Percentiles rank a stretch among this genome's conserved stretches.
These are phyloP conservation scores for Glandiceps talaboti DNA, from an alignment of 53 echinoderm and acorn worm genomes.

Conservation along the genomic window DNA sequence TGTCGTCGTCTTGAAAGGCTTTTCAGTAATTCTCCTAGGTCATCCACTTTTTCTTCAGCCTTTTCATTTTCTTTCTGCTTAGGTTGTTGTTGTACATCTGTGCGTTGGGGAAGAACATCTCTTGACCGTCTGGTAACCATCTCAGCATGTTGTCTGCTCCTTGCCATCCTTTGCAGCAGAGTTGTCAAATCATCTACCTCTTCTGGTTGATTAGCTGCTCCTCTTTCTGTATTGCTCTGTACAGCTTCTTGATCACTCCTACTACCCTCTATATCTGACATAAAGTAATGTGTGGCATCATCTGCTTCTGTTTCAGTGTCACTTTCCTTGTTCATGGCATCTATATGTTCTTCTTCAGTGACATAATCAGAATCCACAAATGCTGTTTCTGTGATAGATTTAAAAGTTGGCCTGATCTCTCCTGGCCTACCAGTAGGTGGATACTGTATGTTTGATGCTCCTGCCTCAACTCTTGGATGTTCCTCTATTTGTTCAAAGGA, in stretches of 20 bases:
- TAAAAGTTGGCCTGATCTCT: neutral
- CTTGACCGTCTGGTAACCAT: neutral
- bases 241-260: neutral
- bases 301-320: neutral
- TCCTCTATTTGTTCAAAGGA: neutral
- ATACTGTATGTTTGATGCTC: neutral
- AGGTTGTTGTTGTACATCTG: neutral
- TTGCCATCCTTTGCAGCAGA: neutral
- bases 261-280: neutral
- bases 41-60: too few species aligned
- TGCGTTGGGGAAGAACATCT: neutral
- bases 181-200: neutral
- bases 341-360: neutral
- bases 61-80: too few species aligned
- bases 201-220: neutral
- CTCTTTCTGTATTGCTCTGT: neutral
- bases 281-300: neutral
- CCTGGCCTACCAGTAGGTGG: neutral
- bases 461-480: neutral
- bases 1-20: neutral
- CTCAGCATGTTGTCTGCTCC: neutral
- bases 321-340: neutral
- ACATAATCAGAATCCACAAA: neutral
- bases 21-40: neutral
- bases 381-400: neutral